Base-by-base conservation (phyloP, 2,888 invertebrate species). In the Pterostichus niger region DNA sequence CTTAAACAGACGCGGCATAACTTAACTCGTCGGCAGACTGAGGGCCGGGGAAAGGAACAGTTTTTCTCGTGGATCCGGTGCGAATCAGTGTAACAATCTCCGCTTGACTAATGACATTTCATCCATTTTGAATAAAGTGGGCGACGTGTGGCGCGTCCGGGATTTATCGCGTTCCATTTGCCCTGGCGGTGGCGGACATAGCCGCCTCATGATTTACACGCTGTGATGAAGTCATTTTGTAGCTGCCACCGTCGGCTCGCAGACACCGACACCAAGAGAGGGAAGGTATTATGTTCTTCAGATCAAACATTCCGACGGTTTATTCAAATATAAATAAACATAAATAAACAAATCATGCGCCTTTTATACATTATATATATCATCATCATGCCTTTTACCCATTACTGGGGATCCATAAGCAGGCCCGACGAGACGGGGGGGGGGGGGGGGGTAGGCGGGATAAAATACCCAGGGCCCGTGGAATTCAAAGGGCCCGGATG, bases 111-210 rank as follows among this genome's bases (percentile, higher is more conserved):
- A 75, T 75, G 75, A 52, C 52, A 24, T 33, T 75, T 75, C 75
- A 75, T 75, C 75, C 75, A 75, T 75, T 75, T 75, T 75, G 75
- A 75, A 75, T 75, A 75, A 75, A 49, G 75, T 13, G 75, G 75
- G 24, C 31, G 49, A 49, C 75, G 52, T 75, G 75, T 31, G 52
- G 75, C 52, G 33, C 64, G 64, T 64, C 64, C 64, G n/a, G 52
- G 75, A 75, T 75, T 75, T 75, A 75, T 75, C 31, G 13, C 75
- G 52, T 17, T 49, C 52, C 49, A 75, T 75, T 75, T 75, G 75
- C 75, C 31, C 31, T 13, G n/a, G 49, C 33, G 13, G 46, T 7
- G 17, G 44, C 44, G 17, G 68, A 56, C 44, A 15, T 6, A 11
- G 17, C n/a, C 10, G 40, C 24, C 13, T 6, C 13, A 44, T 71